Evolutionary conservation across 1,140 invertebrate species (phyloP), one percentile per base, ranked within the genome.

Genomic region (Drosophila kohkoa): DNA sequence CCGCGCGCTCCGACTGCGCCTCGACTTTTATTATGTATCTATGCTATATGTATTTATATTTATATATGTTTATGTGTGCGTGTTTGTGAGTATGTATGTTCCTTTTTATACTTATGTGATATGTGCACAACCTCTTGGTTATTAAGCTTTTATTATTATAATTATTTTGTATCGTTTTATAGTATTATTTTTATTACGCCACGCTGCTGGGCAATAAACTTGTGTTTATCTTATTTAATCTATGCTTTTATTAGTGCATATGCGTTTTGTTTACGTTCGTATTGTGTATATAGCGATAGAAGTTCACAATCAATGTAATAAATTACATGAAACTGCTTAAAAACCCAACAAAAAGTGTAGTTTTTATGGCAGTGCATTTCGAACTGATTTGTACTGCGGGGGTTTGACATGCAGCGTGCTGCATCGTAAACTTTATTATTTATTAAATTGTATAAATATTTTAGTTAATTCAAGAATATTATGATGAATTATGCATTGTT

Each of bases 291-390:
- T 86, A 85, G 75, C 70, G 60, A 87, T 88, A 87, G 65, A 70
- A 73, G 67, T 86, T 79, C 82, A 87, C 82, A 86, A 86, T 86
- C 82, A 86, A 86, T 86, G 82, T 86, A 82, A 88, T 77, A 82
- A 83, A 72, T 60, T 59, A 88, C 77, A 88, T 87, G 51, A 78
- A 85, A 85, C 69, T 83, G 82, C 82, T 86, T 86, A 57, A 79
- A 85, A 75, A 63, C 63, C 64, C 49, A 59, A 20, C 20, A 20
- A 20, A 58, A 60, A 10, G n/a, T 38, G 2, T 69, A 35, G 28
- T 38, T 25, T 35, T 1, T 10, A 15, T 38, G 38, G 20, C 30
- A 28, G 10, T 79, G 75, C 68, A 59, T 79, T 46, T n/a, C 11
- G 54, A 71, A 63, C 60, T 16, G 32, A 25, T 32, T 5, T 5